A percentile compares a stretch with the other conserved stretches of the same genome.
Conservation (phyloP, 2,888 invertebrate species). For the Orthosia incerta region DNA sequence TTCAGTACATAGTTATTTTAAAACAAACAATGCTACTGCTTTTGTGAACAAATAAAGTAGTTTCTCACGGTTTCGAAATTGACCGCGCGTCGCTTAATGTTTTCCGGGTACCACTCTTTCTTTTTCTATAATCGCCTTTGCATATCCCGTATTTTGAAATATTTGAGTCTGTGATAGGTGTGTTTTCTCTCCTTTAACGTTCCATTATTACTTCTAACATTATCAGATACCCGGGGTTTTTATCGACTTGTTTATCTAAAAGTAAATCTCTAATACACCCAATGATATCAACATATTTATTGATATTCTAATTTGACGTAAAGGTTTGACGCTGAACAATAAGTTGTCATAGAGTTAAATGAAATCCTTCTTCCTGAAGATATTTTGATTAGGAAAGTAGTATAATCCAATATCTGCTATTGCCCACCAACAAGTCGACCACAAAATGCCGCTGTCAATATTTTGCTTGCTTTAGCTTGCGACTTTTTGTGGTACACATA, state of each 20-base stretch:
- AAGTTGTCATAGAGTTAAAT: background rate
- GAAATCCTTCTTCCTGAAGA: background rate
- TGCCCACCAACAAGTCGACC: no score
- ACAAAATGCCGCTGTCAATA: no score
- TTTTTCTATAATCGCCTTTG: slow-evolving; percentile 20
- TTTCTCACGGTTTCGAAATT: slow-evolving; percentile 51
- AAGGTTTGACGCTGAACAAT: background rate
- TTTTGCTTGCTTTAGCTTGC: no score
- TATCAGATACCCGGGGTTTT: background rate
- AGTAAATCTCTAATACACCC: no score
- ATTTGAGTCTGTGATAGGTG: background rate
- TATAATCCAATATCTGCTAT: no score
- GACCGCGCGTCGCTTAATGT: slow-evolving; percentile 4
- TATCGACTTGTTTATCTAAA: background rate
- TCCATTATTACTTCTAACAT: background rate
- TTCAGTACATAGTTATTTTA: background rate
- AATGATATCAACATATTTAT: background rate
- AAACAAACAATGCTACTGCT: slow-evolving; percentile 15
- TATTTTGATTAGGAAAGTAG: no score
- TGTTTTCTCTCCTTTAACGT: slow-evolving; percentile 2
- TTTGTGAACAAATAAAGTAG: slow-evolving; percentile 26
- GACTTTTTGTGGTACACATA: background rate
- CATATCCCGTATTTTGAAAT: slow-evolving; percentile 19
- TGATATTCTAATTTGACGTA: background rate
- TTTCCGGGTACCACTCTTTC: slow-evolving; percentile 27